Evolutionary conservation across 1,140 invertebrate genomes (phyloP).

Genomic region (Habropoda laboriosa): DNA sequence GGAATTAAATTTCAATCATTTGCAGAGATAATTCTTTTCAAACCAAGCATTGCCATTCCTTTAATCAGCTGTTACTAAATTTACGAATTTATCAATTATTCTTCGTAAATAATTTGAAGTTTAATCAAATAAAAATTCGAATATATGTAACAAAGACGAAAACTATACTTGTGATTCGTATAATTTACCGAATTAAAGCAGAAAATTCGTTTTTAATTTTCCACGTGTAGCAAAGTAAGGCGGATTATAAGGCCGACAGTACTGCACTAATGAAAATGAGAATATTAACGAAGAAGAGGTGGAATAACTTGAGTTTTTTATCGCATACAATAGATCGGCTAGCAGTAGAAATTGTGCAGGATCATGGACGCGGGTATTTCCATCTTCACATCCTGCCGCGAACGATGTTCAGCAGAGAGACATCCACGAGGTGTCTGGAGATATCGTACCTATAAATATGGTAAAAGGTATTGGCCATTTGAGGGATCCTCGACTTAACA

Average conservation of each 20-base stretch:
- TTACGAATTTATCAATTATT: too few relatives aligned
- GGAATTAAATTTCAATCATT: too few relatives aligned
- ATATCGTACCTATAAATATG: conserved; percentile 84
- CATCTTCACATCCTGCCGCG: conserved; percentile 65
- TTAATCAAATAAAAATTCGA: too few relatives aligned
- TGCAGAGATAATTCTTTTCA: too few relatives aligned
- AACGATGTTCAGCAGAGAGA: conserved; percentile 77
- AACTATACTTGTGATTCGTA: too few relatives aligned
- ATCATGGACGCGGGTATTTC: conserved; percentile 70
- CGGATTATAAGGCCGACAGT: not conserved
- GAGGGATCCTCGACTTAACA: conserved; percentile 85
- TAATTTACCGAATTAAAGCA: too few relatives aligned
- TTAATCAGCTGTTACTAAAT: too few relatives aligned
- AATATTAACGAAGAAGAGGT: not conserved
- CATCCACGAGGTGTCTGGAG: conserved; percentile 83
- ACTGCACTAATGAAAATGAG: not conserved
- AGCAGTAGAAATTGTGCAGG: conserved; percentile 70
- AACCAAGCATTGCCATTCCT: too few relatives aligned
- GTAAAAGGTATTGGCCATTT: conserved; percentile 86
- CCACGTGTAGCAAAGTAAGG: not conserved
- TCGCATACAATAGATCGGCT: conserved; percentile 56
- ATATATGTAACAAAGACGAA: too few relatives aligned
- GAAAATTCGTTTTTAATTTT: too few relatives aligned
- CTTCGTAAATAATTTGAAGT: too few relatives aligned
- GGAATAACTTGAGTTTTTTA: not conserved